These are phyloP conservation scores for Nysson spinosus DNA, from an alignment of 2,888 invertebrate species.

Conservation along the genomic window DNA sequence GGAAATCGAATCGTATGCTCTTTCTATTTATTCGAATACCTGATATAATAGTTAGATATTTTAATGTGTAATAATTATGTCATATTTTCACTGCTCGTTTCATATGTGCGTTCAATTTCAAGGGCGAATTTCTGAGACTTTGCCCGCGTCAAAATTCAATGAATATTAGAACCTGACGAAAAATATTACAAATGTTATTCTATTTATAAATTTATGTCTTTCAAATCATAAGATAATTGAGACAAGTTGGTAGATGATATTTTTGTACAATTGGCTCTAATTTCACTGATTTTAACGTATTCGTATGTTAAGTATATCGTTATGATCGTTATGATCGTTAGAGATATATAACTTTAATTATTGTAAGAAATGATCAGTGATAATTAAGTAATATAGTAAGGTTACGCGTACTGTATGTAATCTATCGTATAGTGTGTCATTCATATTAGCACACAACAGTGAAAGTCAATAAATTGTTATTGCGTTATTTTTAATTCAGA, in stretches of 20 bases:
- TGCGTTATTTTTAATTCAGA: constrained; percentile 47
- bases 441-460: constrained; percentile 35
- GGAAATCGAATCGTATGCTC: neutral
- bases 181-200: too few species aligned
- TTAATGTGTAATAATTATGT: constrained; percentile 34
- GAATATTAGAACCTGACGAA: too few species aligned
- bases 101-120: too few species aligned
- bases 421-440: constrained; percentile 29
- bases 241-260: too few species aligned
- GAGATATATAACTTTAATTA: constrained; percentile 24
- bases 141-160: too few species aligned
- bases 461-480: constrained; percentile 62
- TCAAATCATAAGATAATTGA: too few species aligned
- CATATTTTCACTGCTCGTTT: constrained; percentile 4
- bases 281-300: too few species aligned
- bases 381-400: constrained; percentile 50
- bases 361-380: constrained; percentile 60
- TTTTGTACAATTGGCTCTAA: too few species aligned
- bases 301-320: neutral
- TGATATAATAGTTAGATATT: constrained; percentile 20
- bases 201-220: too few species aligned
- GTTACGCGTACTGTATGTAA: constrained; percentile 16
- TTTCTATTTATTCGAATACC: constrained; percentile 32
- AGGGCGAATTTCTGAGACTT: too few species aligned
- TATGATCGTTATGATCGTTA: neutral